A percentile compares a stretch with the other conserved stretches of the same genome.
Evolutionary conservation across 2,797 vertebrate genomes (phyloP).

Genomic region (Iguana delicatissima): DNA sequence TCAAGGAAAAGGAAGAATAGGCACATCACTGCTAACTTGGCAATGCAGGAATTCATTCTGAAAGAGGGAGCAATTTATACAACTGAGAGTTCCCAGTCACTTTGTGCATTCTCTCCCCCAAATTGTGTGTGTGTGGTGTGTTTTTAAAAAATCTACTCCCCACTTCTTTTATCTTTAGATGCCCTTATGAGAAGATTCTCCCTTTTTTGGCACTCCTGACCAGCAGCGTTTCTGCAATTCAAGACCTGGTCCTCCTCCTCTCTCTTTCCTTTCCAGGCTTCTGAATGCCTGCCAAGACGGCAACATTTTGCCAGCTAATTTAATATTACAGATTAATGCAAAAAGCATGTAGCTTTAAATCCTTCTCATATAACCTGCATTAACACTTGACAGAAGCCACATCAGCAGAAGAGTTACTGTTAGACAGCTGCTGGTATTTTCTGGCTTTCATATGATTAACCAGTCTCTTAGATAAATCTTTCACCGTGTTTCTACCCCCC

Average conservation of each 20-base stretch:
- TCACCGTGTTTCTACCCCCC: background rate
- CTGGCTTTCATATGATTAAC: conserved; percentile 35
- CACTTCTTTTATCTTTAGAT: conserved; percentile 6
- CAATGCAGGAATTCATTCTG: background rate
- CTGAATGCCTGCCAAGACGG: conserved; percentile 59
- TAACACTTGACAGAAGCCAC: conserved; percentile 64
- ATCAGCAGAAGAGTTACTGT: conserved; percentile 34
- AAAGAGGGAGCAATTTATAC: background rate
- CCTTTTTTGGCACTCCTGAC: conserved; percentile 14
- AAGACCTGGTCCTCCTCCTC: conserved; percentile 22
- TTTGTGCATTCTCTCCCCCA: too few species aligned
- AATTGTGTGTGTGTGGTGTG: too few species aligned
- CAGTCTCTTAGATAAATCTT: conserved; percentile 46
- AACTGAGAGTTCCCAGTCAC: background rate
- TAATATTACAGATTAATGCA: conserved; percentile 64
- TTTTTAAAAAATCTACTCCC: background rate
- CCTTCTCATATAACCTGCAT: conserved; percentile 51
- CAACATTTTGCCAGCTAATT: conserved; percentile 67
- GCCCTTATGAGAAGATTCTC: conserved; percentile 48
- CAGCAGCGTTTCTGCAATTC: conserved; percentile 20
- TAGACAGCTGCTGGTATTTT: conserved; percentile 46
- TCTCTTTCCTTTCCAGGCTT: conserved; percentile 10
- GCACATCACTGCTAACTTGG: background rate
- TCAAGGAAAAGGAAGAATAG: background rate
- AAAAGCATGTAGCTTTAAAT: conserved; percentile 61